Evolutionary conservation across 2,797 vertebrate genomes (phyloP).

Genomic region (Melanotaenia parkinsoni): DNA sequence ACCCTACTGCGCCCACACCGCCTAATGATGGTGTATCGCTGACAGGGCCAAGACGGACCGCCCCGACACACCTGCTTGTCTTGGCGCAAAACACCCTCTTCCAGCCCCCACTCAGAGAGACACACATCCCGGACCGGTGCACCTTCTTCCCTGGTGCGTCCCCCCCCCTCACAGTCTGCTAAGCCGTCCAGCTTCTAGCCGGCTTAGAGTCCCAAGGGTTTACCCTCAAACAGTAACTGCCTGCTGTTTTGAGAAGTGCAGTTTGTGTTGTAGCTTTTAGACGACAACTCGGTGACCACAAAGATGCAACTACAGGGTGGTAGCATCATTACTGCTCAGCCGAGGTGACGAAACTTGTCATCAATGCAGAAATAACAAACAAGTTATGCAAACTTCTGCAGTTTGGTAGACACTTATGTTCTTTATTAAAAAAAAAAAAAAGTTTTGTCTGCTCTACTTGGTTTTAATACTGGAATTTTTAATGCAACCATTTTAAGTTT

Average conservation of each 20-base stretch:
- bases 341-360: conserved; percentile 72
- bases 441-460: not conserved
- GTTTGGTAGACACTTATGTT: conserved; percentile 7
- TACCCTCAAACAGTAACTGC: conserved; percentile 17
- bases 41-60: conserved; percentile 89
- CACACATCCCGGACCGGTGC: conserved; percentile 41
- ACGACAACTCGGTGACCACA: conserved; percentile 49
- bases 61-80: conserved; percentile 92
- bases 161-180: conserved; percentile 20
- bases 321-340: conserved; percentile 59
- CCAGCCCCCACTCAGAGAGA: conserved; percentile 50
- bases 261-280: conserved; percentile 18
- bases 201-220: conserved; percentile 22
- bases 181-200: conserved; percentile 32
- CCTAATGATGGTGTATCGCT: conserved; percentile 94
- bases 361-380: conserved; percentile 49
- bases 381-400: conserved; percentile 25
- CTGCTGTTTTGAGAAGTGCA: conserved; percentile 49
- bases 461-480: not conserved
- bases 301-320: conserved; percentile 51
- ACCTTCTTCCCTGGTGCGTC: not conserved
- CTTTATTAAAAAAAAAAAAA: not conserved
- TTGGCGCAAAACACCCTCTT: conserved; percentile 71
- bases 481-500: not conserved
- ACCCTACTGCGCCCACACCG: conserved; percentile 92